Evolutionary conservation across 2,797 vertebrate species (phyloP).

Genomic region (Tolypeutes matacus): DNA sequence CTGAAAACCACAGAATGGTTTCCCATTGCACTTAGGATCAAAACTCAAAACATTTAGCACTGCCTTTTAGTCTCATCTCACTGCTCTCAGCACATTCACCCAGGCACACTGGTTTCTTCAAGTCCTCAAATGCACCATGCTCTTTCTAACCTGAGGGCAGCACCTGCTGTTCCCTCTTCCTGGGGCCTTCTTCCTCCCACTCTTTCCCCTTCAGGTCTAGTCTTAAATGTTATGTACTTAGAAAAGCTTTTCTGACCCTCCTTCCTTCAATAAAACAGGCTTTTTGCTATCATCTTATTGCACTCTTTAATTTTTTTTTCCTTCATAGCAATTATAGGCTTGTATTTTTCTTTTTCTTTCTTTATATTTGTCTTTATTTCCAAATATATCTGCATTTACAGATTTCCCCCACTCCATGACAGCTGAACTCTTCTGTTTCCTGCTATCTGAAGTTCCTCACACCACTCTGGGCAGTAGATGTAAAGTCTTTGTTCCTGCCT

Average conservation of each 20-base stretch:
- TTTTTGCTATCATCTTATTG: not conserved
- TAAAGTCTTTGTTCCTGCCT: slow-evolving; percentile 89
- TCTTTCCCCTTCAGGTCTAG: not conserved
- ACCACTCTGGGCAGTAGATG: not conserved
- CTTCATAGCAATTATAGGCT: not conserved
- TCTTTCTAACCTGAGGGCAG: not conserved
- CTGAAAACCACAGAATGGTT: not conserved
- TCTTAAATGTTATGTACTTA: not conserved
- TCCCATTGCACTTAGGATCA: not conserved
- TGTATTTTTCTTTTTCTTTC: not conserved
- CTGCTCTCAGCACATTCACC: not conserved
- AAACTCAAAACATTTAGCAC: not conserved
- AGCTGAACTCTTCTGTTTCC: not conserved
- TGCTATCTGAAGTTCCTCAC: not conserved
- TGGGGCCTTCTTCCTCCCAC: not conserved
- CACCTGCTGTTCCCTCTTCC: not conserved
- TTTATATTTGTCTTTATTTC: not conserved
- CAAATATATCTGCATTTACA: not conserved
- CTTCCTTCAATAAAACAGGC: not conserved
- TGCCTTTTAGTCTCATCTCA: not conserved
- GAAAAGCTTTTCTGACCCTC: not conserved
- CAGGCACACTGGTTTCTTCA: not conserved
- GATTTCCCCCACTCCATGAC: not conserved
- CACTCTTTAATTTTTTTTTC: not conserved
- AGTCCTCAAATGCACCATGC: not conserved